Percentiles rank a stretch among this genome's conserved stretches.
Evolutionary conservation across 2,797 vertebrate genomes (phyloP).

Genomic region (Halcyon leucocephala): DNA sequence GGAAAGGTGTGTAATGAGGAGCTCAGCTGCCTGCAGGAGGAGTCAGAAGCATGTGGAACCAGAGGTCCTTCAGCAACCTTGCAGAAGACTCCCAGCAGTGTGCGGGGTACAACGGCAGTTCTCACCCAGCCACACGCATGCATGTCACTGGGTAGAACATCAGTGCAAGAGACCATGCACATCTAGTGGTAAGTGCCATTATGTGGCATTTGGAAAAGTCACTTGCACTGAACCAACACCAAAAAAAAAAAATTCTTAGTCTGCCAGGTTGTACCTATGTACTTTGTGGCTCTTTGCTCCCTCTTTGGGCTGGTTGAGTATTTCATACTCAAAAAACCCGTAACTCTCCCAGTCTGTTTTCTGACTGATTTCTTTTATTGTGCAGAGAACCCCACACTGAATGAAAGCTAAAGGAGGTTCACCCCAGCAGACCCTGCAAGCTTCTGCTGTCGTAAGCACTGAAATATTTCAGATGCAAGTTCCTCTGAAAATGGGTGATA

Average conservation of each 20-base stretch:
- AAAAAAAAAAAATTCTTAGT: neutral
- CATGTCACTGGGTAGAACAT: neutral
- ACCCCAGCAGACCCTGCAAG: neutral
- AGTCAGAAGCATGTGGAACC: neutral
- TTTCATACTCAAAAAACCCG: neutral
- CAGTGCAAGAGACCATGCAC: neutral
- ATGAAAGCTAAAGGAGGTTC: neutral
- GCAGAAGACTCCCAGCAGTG: neutral
- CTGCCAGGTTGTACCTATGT: neutral
- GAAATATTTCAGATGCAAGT: constrained; percentile 19
- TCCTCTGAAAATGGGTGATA: constrained; percentile 18
- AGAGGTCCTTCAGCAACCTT: neutral
- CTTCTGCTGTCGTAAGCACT: neutral
- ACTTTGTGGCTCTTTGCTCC: neutral
- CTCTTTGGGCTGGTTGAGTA: neutral
- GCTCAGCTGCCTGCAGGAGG: constrained; percentile 16
- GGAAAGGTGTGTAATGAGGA: neutral
- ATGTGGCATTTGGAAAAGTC: neutral
- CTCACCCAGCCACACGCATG: neutral
- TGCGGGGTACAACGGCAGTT: neutral
- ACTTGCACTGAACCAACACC: neutral
- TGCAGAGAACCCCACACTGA: neutral
- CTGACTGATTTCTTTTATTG: neutral
- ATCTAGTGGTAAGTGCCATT: neutral
- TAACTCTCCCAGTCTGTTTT: neutral